phyloP scores from a whole-genome alignment of 92 coral and sea anemone species.

The Virgularia gustaviana region DNA sequence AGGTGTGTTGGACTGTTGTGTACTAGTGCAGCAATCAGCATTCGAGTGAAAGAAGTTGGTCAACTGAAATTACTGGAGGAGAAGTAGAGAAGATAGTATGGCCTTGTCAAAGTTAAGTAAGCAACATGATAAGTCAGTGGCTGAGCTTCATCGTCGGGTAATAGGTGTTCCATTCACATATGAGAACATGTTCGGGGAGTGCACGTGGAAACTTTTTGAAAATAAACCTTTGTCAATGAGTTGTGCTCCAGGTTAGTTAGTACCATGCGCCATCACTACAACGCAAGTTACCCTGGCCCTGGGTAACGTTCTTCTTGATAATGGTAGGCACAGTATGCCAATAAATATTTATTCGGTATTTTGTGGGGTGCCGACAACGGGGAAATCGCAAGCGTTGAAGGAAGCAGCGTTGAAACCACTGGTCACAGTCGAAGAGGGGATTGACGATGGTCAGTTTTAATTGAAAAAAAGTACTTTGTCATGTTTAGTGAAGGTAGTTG shows the following conservation, averaged over 20 bases:
- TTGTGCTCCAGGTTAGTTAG: constrained; percentile 8
- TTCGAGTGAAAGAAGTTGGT: no score
- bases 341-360: neutral
- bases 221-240: constrained; percentile 15
- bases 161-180: constrained; percentile 23
- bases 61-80: no score
- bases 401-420: neutral
- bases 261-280: constrained; percentile 7
- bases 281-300: neutral
- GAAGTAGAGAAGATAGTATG: no score
- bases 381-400: neutral
- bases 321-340: neutral
- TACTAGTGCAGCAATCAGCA: no score
- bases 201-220: constrained; percentile 1
- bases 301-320: neutral
- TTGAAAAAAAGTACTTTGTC: constrained; percentile 2
- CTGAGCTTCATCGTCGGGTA: constrained; percentile 20
- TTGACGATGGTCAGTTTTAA: constrained; percentile 19
- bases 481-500: constrained; percentile 8
- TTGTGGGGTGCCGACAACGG: neutral
- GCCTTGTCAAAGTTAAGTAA: constrained; percentile 27
- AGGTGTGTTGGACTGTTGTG: no score
- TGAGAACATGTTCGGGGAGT: no score
- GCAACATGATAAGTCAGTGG: constrained; percentile 27
- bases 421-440: constrained; percentile 1